Evolutionary conservation across 1,140 invertebrate species (phyloP).

Genomic region (Hydropsyche tenuis): DNA sequence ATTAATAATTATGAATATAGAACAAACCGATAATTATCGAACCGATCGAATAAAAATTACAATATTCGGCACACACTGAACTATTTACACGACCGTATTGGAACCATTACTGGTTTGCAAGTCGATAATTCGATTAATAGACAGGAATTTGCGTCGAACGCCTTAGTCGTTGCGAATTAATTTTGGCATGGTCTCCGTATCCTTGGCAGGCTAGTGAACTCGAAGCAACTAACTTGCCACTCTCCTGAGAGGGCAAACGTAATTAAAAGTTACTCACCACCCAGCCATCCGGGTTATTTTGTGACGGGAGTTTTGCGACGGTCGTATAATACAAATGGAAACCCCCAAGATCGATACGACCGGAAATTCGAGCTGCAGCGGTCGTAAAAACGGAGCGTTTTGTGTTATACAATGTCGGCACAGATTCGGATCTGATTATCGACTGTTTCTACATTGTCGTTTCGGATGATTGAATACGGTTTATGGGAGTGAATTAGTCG

Average conservation of each 20-base stretch:
- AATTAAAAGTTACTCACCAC: slow-evolving; percentile 44
- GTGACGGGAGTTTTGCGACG: slow-evolving; percentile 17
- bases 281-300: slow-evolving; percentile 25
- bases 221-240: slow-evolving; percentile 41
- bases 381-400: too few species aligned
- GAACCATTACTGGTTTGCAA: too few species aligned
- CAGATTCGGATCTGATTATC: neutral
- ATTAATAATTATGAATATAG: too few species aligned
- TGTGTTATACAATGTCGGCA: neutral
- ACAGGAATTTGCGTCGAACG: slow-evolving; percentile 14
- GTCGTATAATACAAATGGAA: slow-evolving; percentile 32
- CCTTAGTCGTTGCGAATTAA: slow-evolving; percentile 30
- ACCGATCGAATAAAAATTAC: neutral
- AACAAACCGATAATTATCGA: neutral
- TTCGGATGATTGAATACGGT: too few species aligned
- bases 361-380: too few species aligned
- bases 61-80: neutral
- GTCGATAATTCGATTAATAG: slow-evolving; percentile 24
- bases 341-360: slow-evolving; percentile 15
- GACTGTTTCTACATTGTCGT: too few species aligned
- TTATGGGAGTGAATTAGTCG: too few species aligned
- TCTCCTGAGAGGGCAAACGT: slow-evolving; percentile 41
- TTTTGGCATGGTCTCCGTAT: neutral
- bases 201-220: slow-evolving; percentile 1
- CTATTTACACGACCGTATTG: too few species aligned